phyloP scores from a whole-genome alignment of 2,888 invertebrate species.

The Vanessa cardui region DNA sequence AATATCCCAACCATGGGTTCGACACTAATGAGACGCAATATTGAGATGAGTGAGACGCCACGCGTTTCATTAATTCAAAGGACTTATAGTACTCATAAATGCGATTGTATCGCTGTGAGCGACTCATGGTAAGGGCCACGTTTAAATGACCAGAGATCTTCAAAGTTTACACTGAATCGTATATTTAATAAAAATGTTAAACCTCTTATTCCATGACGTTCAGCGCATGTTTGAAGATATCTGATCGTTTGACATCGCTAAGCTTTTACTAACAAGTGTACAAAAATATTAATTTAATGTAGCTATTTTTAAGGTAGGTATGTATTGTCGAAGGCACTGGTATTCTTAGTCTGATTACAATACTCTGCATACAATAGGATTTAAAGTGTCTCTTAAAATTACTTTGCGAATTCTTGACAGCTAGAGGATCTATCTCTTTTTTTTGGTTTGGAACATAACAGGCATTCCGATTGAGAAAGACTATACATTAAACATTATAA shows the following conservation, averaged over 20 bases:
- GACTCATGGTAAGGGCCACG: slow-evolving; percentile 46
- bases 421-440: slow-evolving; percentile 59
- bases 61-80: slow-evolving; percentile 41
- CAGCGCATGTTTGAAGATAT: slow-evolving; percentile 23
- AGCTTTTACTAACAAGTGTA: slow-evolving; percentile 67
- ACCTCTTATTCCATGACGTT: neutral
- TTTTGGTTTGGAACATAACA: slow-evolving; percentile 76
- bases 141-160: slow-evolving; percentile 36
- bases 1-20: slow-evolving; percentile 47
- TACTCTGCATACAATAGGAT: slow-evolving; percentile 54
- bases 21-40: slow-evolving; percentile 38
- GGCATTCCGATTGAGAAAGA: slow-evolving; percentile 74
- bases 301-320: slow-evolving; percentile 71
- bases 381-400: slow-evolving; percentile 52
- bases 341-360: slow-evolving; percentile 66
- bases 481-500: slow-evolving; percentile 75
- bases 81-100: slow-evolving; percentile 35
- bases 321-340: slow-evolving; percentile 82
- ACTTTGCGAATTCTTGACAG: slow-evolving; percentile 62
- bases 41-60: slow-evolving; percentile 41
- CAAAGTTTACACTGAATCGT: neutral
- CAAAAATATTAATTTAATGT: slow-evolving; percentile 77
- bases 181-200: neutral
- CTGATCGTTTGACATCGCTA: slow-evolving; percentile 55
- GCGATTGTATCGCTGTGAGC: slow-evolving; percentile 41